Conservation (phyloP, 2,113 vertebrate species). For the Hippocampus mohnikei region DNA sequence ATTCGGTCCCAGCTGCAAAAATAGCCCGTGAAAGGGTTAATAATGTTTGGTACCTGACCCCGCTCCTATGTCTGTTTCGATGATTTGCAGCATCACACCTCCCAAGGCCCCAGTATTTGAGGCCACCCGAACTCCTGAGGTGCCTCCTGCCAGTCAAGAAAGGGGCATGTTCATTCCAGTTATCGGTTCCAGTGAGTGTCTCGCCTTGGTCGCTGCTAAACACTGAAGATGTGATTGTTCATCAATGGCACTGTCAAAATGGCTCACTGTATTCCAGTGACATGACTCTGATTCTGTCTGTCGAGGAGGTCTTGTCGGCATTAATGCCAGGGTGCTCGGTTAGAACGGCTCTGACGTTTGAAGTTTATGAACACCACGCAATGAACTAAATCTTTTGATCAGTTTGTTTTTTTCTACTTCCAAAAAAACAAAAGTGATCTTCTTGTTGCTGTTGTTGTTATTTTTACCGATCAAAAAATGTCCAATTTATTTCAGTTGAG, state of each 20-base stretch:
- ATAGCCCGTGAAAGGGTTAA: background rate
- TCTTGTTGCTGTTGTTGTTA: too few species aligned
- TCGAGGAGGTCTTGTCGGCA: too few species aligned
- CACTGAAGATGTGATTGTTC: background rate
- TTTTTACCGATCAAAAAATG: too few species aligned
- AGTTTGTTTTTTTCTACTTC: too few species aligned
- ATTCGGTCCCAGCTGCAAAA: background rate
- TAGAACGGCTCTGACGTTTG: too few species aligned
- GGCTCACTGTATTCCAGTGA: too few species aligned
- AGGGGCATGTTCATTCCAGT: conserved; percentile 81
- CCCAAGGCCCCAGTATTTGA: conserved; percentile 64
- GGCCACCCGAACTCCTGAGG: conserved; percentile 48
- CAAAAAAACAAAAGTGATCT: too few species aligned
- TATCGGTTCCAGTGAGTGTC: conserved; percentile 79
- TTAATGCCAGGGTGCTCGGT: too few species aligned
- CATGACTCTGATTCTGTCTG: too few species aligned
- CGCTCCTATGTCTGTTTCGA: background rate
- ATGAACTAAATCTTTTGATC: too few species aligned
- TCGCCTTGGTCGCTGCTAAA: background rate
- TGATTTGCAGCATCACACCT: conserved; percentile 61
- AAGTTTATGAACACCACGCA: too few species aligned
- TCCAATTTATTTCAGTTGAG: too few species aligned
- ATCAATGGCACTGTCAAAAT: background rate
- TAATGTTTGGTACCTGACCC: background rate
- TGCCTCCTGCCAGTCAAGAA: conserved; percentile 58